A percentile compares a stretch with the other conserved stretches of the same genome.
phyloP scores from a whole-genome alignment of 2,113 vertebrate genomes.

The Sorex araneus region DNA sequence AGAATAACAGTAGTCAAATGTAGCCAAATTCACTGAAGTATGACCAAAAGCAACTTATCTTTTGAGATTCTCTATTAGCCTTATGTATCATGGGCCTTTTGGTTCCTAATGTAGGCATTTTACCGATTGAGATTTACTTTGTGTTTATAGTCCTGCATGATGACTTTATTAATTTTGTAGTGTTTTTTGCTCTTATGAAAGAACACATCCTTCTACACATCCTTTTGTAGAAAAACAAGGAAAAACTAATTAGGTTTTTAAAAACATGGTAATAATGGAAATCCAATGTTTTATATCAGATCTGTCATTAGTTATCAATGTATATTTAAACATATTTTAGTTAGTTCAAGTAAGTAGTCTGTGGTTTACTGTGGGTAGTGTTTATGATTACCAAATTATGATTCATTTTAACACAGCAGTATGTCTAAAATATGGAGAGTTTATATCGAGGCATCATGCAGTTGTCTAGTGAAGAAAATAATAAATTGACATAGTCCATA shows the following conservation, averaged over 20 bases:
- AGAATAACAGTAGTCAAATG: not conserved
- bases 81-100: not conserved
- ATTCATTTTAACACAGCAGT: constrained; percentile 21
- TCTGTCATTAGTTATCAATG: not conserved
- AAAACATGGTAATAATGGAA: constrained; percentile 29
- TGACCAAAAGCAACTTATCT: constrained; percentile 22
- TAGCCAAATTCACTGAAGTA: not conserved
- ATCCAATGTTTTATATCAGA: constrained; percentile 7
- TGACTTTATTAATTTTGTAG: constrained; percentile 16
- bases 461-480: constrained; percentile 40
- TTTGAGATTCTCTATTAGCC: not conserved
- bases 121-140: constrained; percentile 52
- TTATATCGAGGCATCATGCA: not conserved
- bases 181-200: too few relatives aligned
- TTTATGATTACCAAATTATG: constrained; percentile 54
- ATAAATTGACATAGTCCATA: constrained; percentile 5
- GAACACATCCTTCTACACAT: too few relatives aligned
- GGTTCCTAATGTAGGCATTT: not conserved
- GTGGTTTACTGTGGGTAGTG: constrained; percentile 7
- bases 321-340: not conserved
- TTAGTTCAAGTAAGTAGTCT: not conserved
- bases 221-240: constrained; percentile 44
- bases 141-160: not conserved
- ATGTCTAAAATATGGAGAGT: constrained; percentile 37
- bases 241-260: constrained; percentile 49